phyloP scores from a whole-genome alignment of 2,888 invertebrate species.

The Nysson spinosus region DNA sequence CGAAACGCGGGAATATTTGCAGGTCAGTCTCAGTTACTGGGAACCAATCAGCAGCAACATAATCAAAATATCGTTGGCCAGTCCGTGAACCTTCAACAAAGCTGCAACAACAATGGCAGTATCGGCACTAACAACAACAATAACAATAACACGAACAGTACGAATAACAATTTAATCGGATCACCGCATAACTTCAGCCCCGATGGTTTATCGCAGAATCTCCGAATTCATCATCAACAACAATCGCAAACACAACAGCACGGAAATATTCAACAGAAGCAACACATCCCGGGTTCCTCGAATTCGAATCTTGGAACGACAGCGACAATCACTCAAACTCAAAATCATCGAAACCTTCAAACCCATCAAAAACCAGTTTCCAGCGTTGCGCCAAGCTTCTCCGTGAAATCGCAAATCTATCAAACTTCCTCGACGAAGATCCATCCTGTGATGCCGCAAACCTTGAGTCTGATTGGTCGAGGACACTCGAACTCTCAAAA shows the following conservation, averaged over 20 bases:
- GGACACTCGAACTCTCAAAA: slow-evolving; percentile 62
- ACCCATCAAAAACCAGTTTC: slow-evolving; percentile 89
- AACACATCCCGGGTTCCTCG: slow-evolving; percentile 75
- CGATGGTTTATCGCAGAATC: slow-evolving; percentile 61
- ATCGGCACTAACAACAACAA: slow-evolving; percentile 61
- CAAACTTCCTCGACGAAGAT: slow-evolving; percentile 90
- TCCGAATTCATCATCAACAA: slow-evolving; percentile 62
- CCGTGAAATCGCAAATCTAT: slow-evolving; percentile 84
- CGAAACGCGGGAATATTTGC: slow-evolving; percentile 3
- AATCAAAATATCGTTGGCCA: slow-evolving; percentile 59
- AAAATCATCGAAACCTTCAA: slow-evolving; percentile 68
- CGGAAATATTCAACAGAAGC: slow-evolving; percentile 79
- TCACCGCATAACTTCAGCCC: slow-evolving; percentile 57
- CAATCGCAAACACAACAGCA: slow-evolving; percentile 61
- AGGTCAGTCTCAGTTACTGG: slow-evolving; percentile 59
- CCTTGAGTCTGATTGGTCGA: slow-evolving; percentile 78
- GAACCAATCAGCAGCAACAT: slow-evolving; percentile 63
- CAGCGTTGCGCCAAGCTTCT: slow-evolving; percentile 89
- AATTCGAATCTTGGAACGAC: slow-evolving; percentile 69
- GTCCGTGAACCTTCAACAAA: slow-evolving; percentile 58
- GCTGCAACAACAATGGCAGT: slow-evolving; percentile 59
- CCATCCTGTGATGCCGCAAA: slow-evolving; percentile 89
- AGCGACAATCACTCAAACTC: slow-evolving; percentile 61
- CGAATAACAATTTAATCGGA: slow-evolving; percentile 54
- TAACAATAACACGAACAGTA: slow-evolving; percentile 62